Percentiles rank a stretch among this genome's conserved stretches.
These are phyloP conservation scores for Ciconia nigra DNA, from an alignment of 2,797 vertebrate genomes.

Conservation along the genomic window DNA sequence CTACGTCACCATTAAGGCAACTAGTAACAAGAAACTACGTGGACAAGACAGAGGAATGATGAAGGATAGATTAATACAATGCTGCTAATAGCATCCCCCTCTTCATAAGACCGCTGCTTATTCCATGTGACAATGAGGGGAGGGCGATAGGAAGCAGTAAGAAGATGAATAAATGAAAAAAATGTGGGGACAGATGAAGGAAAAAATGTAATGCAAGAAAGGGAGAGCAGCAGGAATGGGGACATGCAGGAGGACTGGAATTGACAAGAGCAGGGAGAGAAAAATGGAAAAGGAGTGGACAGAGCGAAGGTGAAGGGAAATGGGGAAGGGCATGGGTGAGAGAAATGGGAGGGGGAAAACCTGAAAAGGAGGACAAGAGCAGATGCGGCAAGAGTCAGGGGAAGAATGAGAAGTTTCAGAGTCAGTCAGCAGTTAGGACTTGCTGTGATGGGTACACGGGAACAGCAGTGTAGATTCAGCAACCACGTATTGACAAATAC, in stretches of 20 bases:
- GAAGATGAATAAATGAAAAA: neutral
- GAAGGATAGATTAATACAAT: neutral
- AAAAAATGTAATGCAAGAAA: neutral
- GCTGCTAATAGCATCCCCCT: neutral
- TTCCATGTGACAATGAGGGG: neutral
- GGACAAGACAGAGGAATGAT: neutral
- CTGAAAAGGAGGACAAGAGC: neutral
- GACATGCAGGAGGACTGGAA: neutral
- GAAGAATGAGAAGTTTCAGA: neutral
- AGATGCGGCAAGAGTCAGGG: neutral
- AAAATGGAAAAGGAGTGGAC: neutral
- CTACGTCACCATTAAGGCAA: neutral
- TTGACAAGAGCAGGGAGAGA: neutral
- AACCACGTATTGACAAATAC: neutral
- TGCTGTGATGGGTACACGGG: neutral
- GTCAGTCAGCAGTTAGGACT: neutral
- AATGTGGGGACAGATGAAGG: neutral
- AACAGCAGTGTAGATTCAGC: conserved; percentile 11
- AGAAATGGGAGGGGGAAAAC: neutral
- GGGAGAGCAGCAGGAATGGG: neutral
- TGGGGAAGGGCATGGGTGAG: neutral
- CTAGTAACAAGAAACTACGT: neutral
- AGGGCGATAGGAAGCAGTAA: neutral
- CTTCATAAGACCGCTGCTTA: neutral
- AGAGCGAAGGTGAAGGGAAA: neutral